Base-by-base conservation (phyloP, 2,888 invertebrate species). In the Tribolium freemani region DNA sequence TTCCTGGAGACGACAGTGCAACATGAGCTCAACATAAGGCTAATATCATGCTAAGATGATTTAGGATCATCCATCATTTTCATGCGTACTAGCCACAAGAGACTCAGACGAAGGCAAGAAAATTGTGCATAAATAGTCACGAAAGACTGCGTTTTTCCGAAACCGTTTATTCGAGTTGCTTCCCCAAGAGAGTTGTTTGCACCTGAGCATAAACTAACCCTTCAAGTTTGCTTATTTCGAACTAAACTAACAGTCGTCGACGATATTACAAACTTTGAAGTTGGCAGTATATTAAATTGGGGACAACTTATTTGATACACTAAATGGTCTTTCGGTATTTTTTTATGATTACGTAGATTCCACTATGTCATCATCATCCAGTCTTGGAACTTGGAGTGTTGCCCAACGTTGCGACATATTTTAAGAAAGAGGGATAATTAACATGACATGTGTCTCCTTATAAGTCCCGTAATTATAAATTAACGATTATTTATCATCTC, bases 201-300 rank as follows among this genome's bases (percentile, higher is more conserved):
- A 72, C 68, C 69, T 72, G 69, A 64, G 69, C 63, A 57, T 69
- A 56, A 63, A 72, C 63, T 56, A 58, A 67, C 51, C 60, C 63
- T 56, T 46, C 57, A 72, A 74, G 76, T 75, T 77, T 71, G 68
- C 71, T 71, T 74, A 77, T 75, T 73, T 71, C 57, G 64, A 69
- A 31, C 63, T 57, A 73, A 76, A 76, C 73, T 53, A 71, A 73
- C 74, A 75, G 56, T 48, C 57, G 66, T 38, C 51, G 11, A 16
- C 26, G 54, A 45, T 67, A 57, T 67, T 67, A 51, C 63, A 50
- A 63, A 50, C 38, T 63, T 50, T 31, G 16, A 38, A 63, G 13
- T 51, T 51, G 51, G 38, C 38, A 38, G 38, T 8, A 38, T 50
- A 50, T 50, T 51, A 20, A 16, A 51, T 21, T 6, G n/a, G 20